Percentiles rank a stretch among this genome's conserved stretches.
Evolutionary conservation across 2,888 invertebrate genomes (phyloP).

Genomic region (Pogonocherus hispidulus): DNA sequence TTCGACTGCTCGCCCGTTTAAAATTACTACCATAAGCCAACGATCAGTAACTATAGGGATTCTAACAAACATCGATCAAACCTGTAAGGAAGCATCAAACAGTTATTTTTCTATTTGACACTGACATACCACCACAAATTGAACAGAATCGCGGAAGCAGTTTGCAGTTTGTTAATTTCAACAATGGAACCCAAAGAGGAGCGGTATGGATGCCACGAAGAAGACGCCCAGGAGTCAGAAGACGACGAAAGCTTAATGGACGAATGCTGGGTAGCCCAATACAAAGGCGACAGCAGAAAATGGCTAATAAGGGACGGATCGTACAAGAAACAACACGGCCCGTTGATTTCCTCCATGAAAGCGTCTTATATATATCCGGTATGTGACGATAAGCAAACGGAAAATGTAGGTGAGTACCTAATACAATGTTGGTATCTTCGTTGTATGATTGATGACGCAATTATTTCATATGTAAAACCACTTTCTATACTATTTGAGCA

Average conservation of each 20-base stretch:
- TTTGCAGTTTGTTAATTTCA: not conserved
- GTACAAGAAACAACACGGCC: conserved; percentile 42
- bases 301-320: conserved; percentile 62
- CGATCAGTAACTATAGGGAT: too few species aligned
- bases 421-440: too few species aligned
- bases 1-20: too few species aligned
- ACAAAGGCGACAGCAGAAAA: conserved; percentile 61
- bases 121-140: not conserved
- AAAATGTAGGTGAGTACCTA: conserved; percentile 19
- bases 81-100: too few species aligned
- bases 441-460: too few species aligned
- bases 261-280: conserved; percentile 58
- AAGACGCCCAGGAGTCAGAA: conserved; percentile 30
- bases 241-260: conserved; percentile 55
- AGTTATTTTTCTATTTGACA: too few species aligned
- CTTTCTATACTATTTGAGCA: too few species aligned
- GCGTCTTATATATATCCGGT: conserved; percentile 55
- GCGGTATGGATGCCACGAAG: conserved; percentile 24
- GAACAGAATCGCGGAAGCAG: not conserved
- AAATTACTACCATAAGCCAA: too few species aligned
- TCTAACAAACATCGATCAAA: too few species aligned
- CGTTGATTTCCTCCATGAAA: conserved; percentile 60
- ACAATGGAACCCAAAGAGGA: conserved; percentile 2
- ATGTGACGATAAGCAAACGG: conserved; percentile 31
- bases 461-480: too few species aligned